phyloP scores from a whole-genome alignment of 2,113 vertebrate species.

The Apteryx mantelli region DNA sequence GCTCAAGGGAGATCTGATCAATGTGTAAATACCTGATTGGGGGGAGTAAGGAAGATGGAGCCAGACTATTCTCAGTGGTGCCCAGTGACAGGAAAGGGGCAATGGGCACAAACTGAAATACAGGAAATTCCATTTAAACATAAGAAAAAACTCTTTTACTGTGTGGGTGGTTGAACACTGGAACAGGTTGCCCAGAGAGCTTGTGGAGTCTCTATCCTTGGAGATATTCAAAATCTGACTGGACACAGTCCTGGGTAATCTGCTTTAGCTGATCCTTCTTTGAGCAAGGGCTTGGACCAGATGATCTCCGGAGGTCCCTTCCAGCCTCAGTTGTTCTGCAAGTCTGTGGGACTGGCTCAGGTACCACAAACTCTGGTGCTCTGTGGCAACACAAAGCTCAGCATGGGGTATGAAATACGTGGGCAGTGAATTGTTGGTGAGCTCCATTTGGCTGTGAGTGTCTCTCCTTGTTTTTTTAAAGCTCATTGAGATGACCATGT shows the following conservation, averaged over 20 bases:
- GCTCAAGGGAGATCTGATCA: too few relatives aligned
- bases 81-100: neutral
- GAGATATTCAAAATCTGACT: neutral
- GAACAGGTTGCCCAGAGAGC: neutral
- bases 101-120: neutral
- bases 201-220: neutral
- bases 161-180: neutral
- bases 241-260: neutral
- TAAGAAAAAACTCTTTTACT: neutral
- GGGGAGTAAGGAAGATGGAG: neutral
- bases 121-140: neutral
- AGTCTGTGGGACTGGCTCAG: neutral
- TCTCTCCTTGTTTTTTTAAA: neutral
- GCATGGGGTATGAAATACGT: rapidly evolving
- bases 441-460: neutral
- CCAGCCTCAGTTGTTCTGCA: neutral
- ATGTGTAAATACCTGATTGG: neutral
- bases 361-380: neutral
- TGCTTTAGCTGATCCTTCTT: neutral
- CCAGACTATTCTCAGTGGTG: neutral
- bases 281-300: neutral
- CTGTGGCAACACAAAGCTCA: neutral
- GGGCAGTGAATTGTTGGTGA: neutral
- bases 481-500: neutral
- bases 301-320: neutral